Evolutionary conservation across 2,888 invertebrate species (phyloP), one percentile per base, ranked within the genome.

Genomic region (Aphodius sticticus): DNA sequence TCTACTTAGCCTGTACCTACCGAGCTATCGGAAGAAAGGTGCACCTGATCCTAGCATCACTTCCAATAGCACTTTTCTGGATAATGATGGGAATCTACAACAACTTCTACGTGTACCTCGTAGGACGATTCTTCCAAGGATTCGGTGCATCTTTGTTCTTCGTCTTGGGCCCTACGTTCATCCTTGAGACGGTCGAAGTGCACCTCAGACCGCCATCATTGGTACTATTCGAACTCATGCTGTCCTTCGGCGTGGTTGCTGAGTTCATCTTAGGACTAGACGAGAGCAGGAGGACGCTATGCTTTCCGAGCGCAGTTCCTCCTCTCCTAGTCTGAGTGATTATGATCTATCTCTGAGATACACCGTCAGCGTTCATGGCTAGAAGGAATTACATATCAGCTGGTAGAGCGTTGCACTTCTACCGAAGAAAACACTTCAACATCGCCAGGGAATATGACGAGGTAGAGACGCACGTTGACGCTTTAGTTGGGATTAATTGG

Each of bases 211-310:
- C 26, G 5, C 26, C 26, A 26, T 16, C 70, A 6, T 7, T 70
- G 15, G 26, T 70, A 3, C 14, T 70, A n/a, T 70, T 70, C 26
- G 12, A 70, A 70, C 16, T 70, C 16, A 70, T 70, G 70, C 7
- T 7, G 1, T 6, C 70, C 26, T 15, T 70, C 2, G 70, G 70
- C 7, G 26, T 70, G 15, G 90, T 96, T 0, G 89, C 94, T 82
- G 91, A 93, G 0, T 96, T 95, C 87, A 86, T 93, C 0, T 87
- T 95, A 1, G 97, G 96, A n/a, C 69, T 80, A 15, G 16, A 38
- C 16, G 14, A 70, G 69, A 71, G 35, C 35, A 76, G 76, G 71
- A 69, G 69, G 15, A n/a, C 26, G 38, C 71, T 16, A 14, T 69
- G 26, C 69, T 70, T 14, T 4, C 70, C 70, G 14, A 70, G 14